Conservation (phyloP, 2,797 vertebrate genomes). For the Microctenopoma lineatum region DNA sequence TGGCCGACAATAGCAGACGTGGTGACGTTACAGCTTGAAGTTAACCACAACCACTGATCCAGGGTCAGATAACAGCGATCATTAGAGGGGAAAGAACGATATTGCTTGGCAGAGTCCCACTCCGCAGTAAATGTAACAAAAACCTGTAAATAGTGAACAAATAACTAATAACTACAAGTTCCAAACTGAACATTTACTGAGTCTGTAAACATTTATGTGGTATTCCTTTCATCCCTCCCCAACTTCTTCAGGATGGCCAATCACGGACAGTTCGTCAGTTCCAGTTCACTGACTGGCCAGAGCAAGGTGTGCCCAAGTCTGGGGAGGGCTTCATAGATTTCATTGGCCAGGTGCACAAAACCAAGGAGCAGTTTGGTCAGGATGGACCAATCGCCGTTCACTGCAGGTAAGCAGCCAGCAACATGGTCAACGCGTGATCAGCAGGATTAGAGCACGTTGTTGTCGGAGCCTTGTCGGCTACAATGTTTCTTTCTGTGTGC, state of each 20-base stretch:
- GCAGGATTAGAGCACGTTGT: not conserved
- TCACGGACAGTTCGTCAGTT: conserved; percentile 98
- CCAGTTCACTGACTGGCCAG: conserved; percentile 99
- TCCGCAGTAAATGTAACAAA: conserved; percentile 44
- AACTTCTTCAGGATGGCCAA: conserved; percentile 89
- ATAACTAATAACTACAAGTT: conserved; percentile 16
- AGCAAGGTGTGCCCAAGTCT: conserved; percentile 97
- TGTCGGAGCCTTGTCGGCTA: not conserved
- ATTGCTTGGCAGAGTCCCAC: conserved; percentile 55
- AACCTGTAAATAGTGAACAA: conserved; percentile 44
- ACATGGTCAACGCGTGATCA: not conserved
- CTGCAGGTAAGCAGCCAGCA: conserved; percentile 89
- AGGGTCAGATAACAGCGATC: conserved; percentile 79
- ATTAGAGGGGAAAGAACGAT: conserved; percentile 58
- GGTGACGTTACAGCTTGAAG: conserved; percentile 65
- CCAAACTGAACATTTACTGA: conserved; percentile 10
- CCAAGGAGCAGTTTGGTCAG: conserved; percentile 99
- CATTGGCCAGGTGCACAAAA: conserved; percentile 98
- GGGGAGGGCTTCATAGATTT: conserved; percentile 99
- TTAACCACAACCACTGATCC: conserved; percentile 74
- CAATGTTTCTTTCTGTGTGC: conserved; percentile 17
- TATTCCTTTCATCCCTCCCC: not conserved
- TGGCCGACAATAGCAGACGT: conserved; percentile 73
- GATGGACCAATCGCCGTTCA: conserved; percentile 97
- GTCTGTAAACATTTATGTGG: not conserved